A percentile compares a stretch with the other conserved stretches of the same genome.
Conservation (phyloP, 1,140 invertebrate genomes). For the Diorhabda elongata region DNA sequence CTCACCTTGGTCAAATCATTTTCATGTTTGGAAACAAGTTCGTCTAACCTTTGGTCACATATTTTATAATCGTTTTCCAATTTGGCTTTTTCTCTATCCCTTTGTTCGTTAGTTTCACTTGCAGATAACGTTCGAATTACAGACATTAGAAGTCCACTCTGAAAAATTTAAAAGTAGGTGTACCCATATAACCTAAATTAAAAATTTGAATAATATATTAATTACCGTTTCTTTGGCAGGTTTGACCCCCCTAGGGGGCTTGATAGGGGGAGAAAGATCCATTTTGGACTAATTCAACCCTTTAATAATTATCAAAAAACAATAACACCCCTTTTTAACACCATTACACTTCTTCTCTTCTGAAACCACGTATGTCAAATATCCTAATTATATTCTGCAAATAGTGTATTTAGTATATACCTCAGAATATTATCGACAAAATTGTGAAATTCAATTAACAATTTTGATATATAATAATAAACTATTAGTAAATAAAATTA, state of each 20-base stretch:
- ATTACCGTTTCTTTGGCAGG: slow-evolving; percentile 76
- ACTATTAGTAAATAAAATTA: no score
- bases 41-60: slow-evolving; percentile 83
- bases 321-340: background rate
- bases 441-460: no score
- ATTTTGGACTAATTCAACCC: slow-evolving; percentile 20
- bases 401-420: no score
- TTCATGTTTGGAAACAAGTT: slow-evolving; percentile 83
- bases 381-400: no score
- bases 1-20: slow-evolving; percentile 78
- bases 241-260: slow-evolving; percentile 77
- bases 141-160: slow-evolving; percentile 88
- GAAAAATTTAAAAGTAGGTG: slow-evolving; percentile 33
- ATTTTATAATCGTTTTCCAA: slow-evolving; percentile 89
- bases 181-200: slow-evolving; percentile 11
- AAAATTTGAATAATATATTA: slow-evolving; percentile 15
- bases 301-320: slow-evolving; percentile 3
- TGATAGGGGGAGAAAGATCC: slow-evolving; percentile 59
- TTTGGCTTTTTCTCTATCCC: slow-evolving; percentile 89
- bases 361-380: background rate
- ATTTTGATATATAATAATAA: no score
- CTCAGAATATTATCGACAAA: no score
- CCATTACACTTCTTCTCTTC: background rate
- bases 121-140: slow-evolving; percentile 87
- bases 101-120: slow-evolving; percentile 90